phyloP scores from a whole-genome alignment of 2,888 invertebrate genomes.

The Orgyia antiqua region DNA sequence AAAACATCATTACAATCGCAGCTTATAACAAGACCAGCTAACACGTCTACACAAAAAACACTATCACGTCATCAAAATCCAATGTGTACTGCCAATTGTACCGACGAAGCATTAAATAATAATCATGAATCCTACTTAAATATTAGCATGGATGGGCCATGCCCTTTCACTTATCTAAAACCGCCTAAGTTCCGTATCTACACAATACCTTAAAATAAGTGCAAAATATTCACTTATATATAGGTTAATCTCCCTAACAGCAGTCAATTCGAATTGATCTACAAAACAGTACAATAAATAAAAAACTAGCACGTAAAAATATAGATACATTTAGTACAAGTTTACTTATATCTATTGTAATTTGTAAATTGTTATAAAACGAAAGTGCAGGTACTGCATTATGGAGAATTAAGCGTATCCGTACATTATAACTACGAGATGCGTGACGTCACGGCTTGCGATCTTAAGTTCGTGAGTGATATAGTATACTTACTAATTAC shows the following conservation, averaged over 20 bases:
- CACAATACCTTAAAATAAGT: conserved; percentile 52
- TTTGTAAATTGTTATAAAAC: conserved; percentile 64
- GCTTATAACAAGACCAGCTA: conserved; percentile 12
- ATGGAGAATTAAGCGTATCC: conserved; percentile 65
- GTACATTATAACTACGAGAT: conserved; percentile 32
- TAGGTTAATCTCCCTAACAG: conserved; percentile 66
- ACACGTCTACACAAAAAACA: neutral
- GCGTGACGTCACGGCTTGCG: conserved; percentile 17
- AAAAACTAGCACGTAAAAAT: conserved; percentile 48
- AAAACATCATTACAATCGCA: conserved; percentile 6
- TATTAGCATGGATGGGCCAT: conserved; percentile 21
- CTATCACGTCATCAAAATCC: conserved; percentile 8
- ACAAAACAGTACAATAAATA: conserved; percentile 64
- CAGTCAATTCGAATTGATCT: conserved; percentile 70
- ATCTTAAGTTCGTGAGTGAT: no score
- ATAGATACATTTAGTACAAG: conserved; percentile 53
- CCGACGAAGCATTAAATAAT: conserved; percentile 31
- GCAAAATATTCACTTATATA: conserved; percentile 58
- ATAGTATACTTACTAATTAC: no score
- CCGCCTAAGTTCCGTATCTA: conserved; percentile 24
- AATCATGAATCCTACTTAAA: conserved; percentile 30
- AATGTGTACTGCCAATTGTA: conserved; percentile 29
- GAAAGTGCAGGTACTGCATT: conserved; percentile 66
- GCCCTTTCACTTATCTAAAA: conserved; percentile 20
- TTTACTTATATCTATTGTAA: conserved; percentile 48